Base-by-base conservation (phyloP, 37 sponge, comb jelly and placozoan species). In the Halisarca cf. caerulea region DNA sequence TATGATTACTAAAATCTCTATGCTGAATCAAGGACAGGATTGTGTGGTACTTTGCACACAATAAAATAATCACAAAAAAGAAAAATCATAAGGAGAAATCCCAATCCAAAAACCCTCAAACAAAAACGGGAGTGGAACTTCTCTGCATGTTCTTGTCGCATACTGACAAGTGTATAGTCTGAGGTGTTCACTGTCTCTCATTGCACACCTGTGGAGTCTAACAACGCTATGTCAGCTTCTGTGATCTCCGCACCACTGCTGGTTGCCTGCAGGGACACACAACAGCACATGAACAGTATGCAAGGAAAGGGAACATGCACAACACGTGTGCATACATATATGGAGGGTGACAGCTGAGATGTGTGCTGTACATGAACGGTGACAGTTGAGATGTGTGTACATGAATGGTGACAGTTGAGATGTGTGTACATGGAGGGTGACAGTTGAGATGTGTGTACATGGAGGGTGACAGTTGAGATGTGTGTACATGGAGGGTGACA, bases 121-220 rank as follows among this genome's bases (percentile, higher is more conserved):
- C 1, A 32, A 28, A 68, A 68, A 34, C 35, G 30, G 69, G 30
- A 68, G 32, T 28, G 69, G 34, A 68, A 68, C 69, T 68, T 68
- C 69, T 68, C 69, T 68, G 69, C 15, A 34, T 68, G 35, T 68
- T 68, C 69, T 30, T 27, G 24, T 15, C 64, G 15, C 64, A 23
- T 68, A 32, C 17, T 30, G 34, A 68, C 28, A 18, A 68, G 1
- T 3, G 35, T 5, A 68, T 5, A 32, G 69, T 30, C 34, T 17
- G 69, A 28, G 25, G 25, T n/a, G 23, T 59, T n/a, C 69, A 34
- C n/a, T 17, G 34, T 34, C 32, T 34, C 69, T 40, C 15, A 40
- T 20, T 74, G n/a, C 77, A 74, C 77, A 74, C 77, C 77, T 74
- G 77, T 33, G 1, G 43, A 21, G 41, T 74, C 77, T n/a, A 74